These are phyloP conservation scores for Machimus atricapillus DNA, from an alignment of 2,888 invertebrate species.

Conservation along the genomic window DNA sequence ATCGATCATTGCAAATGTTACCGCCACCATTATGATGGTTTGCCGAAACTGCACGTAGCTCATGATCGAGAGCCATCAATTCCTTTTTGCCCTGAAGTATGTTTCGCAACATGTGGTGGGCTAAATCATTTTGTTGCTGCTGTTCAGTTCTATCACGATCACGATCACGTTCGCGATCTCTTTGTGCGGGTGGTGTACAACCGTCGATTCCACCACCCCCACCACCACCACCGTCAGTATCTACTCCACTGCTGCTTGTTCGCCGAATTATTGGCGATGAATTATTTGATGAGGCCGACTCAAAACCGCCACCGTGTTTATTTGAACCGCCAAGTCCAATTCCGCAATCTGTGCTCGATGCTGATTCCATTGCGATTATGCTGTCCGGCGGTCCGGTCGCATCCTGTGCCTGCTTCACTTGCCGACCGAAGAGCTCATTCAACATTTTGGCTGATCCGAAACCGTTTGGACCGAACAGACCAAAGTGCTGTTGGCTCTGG, in stretches of 20 bases:
- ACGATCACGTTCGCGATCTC: slow-evolving; percentile 49
- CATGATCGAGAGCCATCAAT: slow-evolving; percentile 77
- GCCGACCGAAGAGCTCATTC: slow-evolving; percentile 85
- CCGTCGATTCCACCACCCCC: slow-evolving; percentile 61
- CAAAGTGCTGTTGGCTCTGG: slow-evolving; percentile 79
- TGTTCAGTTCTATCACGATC: slow-evolving; percentile 48
- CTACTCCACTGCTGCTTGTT: slow-evolving; percentile 57
- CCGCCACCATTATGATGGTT: slow-evolving; percentile 54
- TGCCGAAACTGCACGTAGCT: slow-evolving; percentile 67
- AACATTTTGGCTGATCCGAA: slow-evolving; percentile 91
- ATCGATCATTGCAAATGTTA: slow-evolving; percentile 44
- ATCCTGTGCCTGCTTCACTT: slow-evolving; percentile 75
- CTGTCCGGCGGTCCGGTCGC: slow-evolving; percentile 64
- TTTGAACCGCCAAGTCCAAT: slow-evolving; percentile 42
- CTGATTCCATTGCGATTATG: slow-evolving; percentile 62
- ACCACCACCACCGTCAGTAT: slow-evolving; percentile 59
- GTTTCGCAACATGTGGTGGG: slow-evolving; percentile 88
- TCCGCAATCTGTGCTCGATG: slow-evolving; percentile 57
- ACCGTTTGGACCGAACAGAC: slow-evolving; percentile 82
- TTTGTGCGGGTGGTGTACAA: slow-evolving; percentile 50
- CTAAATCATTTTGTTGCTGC: slow-evolving; percentile 65
- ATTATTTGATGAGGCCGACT: slow-evolving; percentile 48
- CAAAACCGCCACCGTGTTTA: slow-evolving; percentile 43
- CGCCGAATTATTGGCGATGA: slow-evolving; percentile 51
- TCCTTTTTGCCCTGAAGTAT: slow-evolving; percentile 90